A percentile compares a stretch with the other conserved stretches of the same genome.
These are phyloP conservation scores for Oscheius sp. DNA, from an alignment of 2,888 invertebrate species.

Conservation along the genomic window DNA sequence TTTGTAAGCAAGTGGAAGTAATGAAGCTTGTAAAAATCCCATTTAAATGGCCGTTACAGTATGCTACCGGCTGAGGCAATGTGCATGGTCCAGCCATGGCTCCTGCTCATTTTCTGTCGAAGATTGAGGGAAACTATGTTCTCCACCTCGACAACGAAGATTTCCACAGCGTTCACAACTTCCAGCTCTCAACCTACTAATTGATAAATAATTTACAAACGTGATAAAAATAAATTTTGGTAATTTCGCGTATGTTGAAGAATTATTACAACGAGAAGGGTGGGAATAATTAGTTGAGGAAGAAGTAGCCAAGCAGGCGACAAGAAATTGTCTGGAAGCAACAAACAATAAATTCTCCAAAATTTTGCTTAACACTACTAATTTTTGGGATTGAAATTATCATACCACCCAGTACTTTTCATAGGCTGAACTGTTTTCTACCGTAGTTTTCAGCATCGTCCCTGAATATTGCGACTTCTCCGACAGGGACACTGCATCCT, in stretches of 20 bases:
- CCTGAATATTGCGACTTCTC: conserved; percentile 7
- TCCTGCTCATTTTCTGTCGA: not conserved
- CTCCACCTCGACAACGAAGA: no score
- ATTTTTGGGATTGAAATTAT: conserved; percentile 8
- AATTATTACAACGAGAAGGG: conserved; percentile 94
- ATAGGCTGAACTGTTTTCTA: conserved; percentile 38
- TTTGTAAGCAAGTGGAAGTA: no score
- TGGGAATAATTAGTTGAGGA: conserved; percentile 99
- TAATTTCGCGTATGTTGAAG: no score
- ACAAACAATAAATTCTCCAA: conserved; percentile 71
- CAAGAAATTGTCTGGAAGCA: conserved; percentile 94
- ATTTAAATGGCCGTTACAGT: not conserved
- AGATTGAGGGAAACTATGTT: not conserved
- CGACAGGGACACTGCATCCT: conserved; percentile 14
- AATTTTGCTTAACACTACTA: not conserved
- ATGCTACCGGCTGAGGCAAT: conserved; percentile 22
- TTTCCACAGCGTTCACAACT: no score
- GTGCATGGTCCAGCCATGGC: conserved; percentile 22
- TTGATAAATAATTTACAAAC: no score
- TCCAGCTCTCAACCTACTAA: no score
- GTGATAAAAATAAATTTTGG: no score
- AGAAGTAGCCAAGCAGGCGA: conserved; percentile 98
- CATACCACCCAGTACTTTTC: conserved; percentile 24
- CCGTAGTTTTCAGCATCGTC: conserved; percentile 21
- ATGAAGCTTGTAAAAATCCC: no score